Conservation (phyloP, 2,113 vertebrate species). For the Uropsilus gracilis region DNA sequence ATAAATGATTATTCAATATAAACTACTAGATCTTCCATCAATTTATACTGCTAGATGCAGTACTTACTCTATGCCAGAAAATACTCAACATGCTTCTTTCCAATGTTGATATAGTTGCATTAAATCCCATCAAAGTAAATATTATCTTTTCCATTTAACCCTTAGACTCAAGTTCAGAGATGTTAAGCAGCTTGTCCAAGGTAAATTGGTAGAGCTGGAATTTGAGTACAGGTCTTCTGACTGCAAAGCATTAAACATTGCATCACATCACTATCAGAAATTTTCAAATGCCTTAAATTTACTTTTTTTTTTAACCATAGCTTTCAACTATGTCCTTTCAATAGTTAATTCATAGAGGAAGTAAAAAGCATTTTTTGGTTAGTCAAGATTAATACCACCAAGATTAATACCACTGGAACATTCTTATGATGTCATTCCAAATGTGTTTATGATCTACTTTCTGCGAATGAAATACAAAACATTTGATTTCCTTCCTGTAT, state of each 20-base stretch:
- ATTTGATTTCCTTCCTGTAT: neutral
- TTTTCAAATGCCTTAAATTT: neutral
- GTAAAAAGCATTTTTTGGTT: neutral
- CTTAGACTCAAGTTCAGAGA: neutral
- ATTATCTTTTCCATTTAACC: neutral
- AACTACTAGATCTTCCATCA: neutral
- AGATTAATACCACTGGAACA: neutral
- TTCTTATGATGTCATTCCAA: neutral
- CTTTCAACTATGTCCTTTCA: neutral
- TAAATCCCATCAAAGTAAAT: neutral
- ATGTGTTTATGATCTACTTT: neutral
- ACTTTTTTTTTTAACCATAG: neutral
- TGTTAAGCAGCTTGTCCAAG: neutral
- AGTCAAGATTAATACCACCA: neutral
- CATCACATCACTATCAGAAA: neutral
- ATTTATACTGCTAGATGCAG: too few species aligned
- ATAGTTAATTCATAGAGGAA: neutral
- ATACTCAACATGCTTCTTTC: neutral
- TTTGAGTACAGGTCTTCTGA: neutral
- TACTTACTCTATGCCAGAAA: neutral
- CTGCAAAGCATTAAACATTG: neutral
- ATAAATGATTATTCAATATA: neutral
- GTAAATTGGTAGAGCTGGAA: neutral
- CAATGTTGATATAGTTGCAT: neutral
- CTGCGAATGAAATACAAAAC: neutral